Evolutionary conservation across 2,888 invertebrate species (phyloP).

Genomic region (Rhagophthalmus giganteus): DNA sequence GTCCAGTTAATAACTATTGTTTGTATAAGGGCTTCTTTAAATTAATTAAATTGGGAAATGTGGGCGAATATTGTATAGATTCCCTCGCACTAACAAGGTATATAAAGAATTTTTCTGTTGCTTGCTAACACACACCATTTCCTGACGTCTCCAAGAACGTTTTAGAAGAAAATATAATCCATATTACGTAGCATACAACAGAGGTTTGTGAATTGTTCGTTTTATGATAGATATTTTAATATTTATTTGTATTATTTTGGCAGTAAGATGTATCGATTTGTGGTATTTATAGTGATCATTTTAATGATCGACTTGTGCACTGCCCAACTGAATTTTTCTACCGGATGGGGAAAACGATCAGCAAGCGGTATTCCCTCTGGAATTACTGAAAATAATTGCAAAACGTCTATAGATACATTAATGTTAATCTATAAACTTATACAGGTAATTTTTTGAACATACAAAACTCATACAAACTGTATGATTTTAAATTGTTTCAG

Average conservation of each 20-base stretch:
- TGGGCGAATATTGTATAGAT: conserved; percentile 25
- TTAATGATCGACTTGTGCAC: conserved; percentile 40
- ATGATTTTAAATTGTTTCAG: conserved; percentile 43
- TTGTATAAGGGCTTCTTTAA: conserved; percentile 26
- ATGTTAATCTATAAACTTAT: conserved; percentile 63
- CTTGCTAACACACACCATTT: neutral
- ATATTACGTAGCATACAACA: neutral
- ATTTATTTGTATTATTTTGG: too few relatives aligned
- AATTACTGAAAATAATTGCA: conserved; percentile 54
- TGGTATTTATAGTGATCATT: conserved; percentile 36
- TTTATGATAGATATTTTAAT: too few relatives aligned
- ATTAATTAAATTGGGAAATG: conserved; percentile 28
- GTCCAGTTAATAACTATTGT: conserved; percentile 20
- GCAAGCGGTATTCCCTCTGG: conserved; percentile 32
- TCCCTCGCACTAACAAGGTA: conserved; percentile 16
- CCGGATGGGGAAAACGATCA: conserved; percentile 52
- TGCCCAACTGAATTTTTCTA: conserved; percentile 52
- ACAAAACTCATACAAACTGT: neutral
- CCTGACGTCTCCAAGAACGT: neutral
- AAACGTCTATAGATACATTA: conserved; percentile 59
- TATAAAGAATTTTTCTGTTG: conserved; percentile 12
- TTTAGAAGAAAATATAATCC: conserved; percentile 15
- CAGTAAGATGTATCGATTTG: conserved; percentile 33
- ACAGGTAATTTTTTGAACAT: conserved; percentile 53
- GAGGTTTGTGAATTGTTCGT: too few relatives aligned